These are phyloP conservation scores for Oenanthe melanoleuca DNA, from an alignment of 2,113 vertebrate genomes.

Conservation along the genomic window DNA sequence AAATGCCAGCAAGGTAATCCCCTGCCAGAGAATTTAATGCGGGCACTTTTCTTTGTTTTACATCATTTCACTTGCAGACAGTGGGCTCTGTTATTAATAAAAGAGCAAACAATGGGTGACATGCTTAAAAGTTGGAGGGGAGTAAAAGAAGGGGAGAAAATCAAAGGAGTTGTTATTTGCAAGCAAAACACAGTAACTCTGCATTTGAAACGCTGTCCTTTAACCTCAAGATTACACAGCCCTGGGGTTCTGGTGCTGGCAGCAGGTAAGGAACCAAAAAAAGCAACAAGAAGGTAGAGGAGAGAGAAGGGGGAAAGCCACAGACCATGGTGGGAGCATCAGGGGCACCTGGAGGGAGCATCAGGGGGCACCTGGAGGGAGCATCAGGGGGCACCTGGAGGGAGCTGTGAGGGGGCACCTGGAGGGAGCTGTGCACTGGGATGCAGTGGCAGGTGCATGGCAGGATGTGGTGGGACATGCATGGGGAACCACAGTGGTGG, in stretches of 20 bases:
- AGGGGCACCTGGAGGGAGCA: neutral
- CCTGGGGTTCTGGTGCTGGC: neutral
- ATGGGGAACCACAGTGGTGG: neutral
- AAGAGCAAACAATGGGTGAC: slow-evolving; percentile 59
- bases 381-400: accelerated
- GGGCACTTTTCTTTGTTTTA: slow-evolving; percentile 63
- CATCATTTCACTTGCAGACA: slow-evolving; percentile 56
- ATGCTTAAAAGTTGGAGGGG: slow-evolving; percentile 39
- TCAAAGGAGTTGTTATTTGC: slow-evolving; percentile 23
- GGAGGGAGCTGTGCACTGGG: neutral
- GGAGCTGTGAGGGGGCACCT: neutral
- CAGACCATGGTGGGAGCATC: neutral
- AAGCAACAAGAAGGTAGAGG: neutral
- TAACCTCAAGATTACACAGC: slow-evolving; percentile 10
- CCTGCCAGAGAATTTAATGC: slow-evolving; percentile 55
- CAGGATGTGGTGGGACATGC: accelerated
- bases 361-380: neutral
- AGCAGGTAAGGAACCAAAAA: neutral
- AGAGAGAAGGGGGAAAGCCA: neutral
- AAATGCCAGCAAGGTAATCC: slow-evolving; percentile 75
- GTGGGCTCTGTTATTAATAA: slow-evolving; percentile 54
- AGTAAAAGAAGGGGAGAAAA: slow-evolving; percentile 10
- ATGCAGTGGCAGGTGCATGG: neutral
- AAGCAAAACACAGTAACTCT: slow-evolving; percentile 14
- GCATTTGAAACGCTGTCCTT: neutral